These are phyloP conservation scores for Scolopax mira DNA, from an alignment of 2,113 vertebrate species.

Conservation along the genomic window DNA sequence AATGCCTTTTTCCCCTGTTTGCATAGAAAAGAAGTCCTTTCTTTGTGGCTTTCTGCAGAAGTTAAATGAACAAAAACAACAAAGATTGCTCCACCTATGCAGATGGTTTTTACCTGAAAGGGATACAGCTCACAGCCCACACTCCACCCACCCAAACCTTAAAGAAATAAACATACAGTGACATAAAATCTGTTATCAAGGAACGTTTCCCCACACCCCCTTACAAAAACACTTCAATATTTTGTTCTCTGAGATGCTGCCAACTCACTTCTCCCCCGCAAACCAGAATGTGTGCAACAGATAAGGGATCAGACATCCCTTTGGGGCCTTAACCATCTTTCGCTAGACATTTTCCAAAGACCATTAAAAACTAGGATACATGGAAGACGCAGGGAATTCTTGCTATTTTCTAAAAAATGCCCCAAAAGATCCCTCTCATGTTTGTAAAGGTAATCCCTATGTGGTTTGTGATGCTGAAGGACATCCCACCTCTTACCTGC, in stretches of 20 bases:
- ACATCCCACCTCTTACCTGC: not conserved
- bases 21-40: not conserved
- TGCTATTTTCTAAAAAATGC: not conserved
- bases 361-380: not conserved
- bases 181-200: not conserved
- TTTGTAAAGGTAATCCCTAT: not conserved
- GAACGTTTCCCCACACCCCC: not conserved
- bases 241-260: not conserved
- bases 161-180: not conserved
- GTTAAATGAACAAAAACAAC: constrained; percentile 35
- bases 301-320: not conserved
- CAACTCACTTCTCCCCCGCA: not conserved
- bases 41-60: constrained; percentile 44
- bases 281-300: not conserved
- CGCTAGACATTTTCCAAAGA: not conserved
- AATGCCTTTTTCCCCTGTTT: not conserved
- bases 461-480: not conserved
- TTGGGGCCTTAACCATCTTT: not conserved
- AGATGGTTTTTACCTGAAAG: not conserved
- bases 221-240: not conserved
- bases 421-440: too few relatives aligned
- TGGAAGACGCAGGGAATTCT: not conserved
- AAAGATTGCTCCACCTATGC: not conserved
- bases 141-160: not conserved
- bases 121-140: not conserved